Evolutionary conservation across 2,888 invertebrate genomes (phyloP).

Genomic region (Agrotis segetum): DNA sequence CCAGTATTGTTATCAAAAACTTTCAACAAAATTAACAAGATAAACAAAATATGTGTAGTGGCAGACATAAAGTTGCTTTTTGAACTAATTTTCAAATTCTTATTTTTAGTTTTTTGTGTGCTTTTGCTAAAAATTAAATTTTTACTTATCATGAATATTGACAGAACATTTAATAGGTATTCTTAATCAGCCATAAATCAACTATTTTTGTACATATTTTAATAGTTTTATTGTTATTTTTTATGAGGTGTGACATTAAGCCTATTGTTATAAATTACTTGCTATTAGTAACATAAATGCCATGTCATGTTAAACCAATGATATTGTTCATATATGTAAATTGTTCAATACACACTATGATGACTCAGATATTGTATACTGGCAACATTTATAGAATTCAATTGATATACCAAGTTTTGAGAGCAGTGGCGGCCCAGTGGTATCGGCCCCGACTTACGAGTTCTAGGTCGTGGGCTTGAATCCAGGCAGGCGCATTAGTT

Average conservation of each 20-base stretch:
- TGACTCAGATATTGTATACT: background rate
- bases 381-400: background rate
- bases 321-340: background rate
- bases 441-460: no score
- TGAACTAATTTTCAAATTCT: no score
- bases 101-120: no score
- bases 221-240: background rate
- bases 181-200: background rate
- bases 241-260: constrained; percentile 8
- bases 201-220: background rate
- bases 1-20: background rate
- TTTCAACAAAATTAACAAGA: background rate
- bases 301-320: background rate
- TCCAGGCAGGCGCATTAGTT: no score
- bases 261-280: constrained; percentile 11
- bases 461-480: no score
- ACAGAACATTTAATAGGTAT: no score
- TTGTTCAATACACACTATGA: background rate
- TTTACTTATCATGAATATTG: no score
- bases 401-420: no score
- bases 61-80: no score
- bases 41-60: no score
- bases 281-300: background rate
- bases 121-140: no score
- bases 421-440: no score